Evolutionary conservation across 2,797 vertebrate genomes (phyloP), one percentile per base, ranked within the genome.

Genomic region (Hypotaenidia philippensis): DNA sequence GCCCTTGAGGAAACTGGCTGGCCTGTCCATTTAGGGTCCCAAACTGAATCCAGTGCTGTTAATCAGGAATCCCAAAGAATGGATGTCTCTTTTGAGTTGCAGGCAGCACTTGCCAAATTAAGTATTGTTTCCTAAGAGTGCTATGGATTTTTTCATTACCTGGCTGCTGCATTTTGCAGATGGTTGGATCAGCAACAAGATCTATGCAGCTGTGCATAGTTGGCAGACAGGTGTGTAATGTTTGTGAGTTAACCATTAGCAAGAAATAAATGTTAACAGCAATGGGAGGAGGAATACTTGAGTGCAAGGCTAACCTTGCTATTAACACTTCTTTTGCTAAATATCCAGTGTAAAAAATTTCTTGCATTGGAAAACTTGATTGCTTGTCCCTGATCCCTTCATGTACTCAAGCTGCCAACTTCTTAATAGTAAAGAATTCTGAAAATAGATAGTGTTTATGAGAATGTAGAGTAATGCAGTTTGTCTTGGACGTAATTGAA

Each of bases 141-240:
- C 49, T 87, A 22, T 77, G 65, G 49, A 45, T 93, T 94, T 85
- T 71, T 94, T 89, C 25, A 31, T 75, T 80, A 78, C 40, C 49
- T 59, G 52, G 20, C 80, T 89, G 50, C 82, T 89, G 65, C 40
- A 10, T 86, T 94, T 92, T 94, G 85, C 85, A 87, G 74, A 59
- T 90, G 85, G 65, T 63, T 93, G 89, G 69, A 55, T 93, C 87
- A 90, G 71, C 77, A 79, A 40, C 44, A 69, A 76, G 71, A 87
- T 50, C 70, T 57, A 9, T 74, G 88, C 80, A 96, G 83, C 64
- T 95, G 50, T 84, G 52, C 4, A 5, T 49, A 76, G 53, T 16
- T 94, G 85, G 53, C 78, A 94, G 63, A 19, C 80, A 90, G 65
- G 45, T 91, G 66, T 45, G 50, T 40, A 14, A 72, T 75, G 23